A percentile compares a stretch with the other conserved stretches of the same genome.
Conservation (phyloP, 2,797 vertebrate genomes). For the Chelon labrosus region DNA sequence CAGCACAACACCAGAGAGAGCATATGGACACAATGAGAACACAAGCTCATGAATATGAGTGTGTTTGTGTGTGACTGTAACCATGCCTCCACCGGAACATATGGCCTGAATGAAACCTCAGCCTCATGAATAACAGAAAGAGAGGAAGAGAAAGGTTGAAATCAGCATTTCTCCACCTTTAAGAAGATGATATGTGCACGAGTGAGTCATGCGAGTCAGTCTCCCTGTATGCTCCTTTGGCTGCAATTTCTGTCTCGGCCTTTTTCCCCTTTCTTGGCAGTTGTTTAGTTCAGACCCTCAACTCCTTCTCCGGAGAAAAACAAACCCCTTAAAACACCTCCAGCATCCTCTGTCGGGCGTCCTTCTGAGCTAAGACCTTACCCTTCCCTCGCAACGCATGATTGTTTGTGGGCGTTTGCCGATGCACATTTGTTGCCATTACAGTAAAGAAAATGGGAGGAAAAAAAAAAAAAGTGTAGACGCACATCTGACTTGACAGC, state of each 20-base stretch:
- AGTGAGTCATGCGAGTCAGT: slow-evolving; percentile 19
- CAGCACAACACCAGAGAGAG: slow-evolving; percentile 86
- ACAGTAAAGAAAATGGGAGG: slow-evolving; percentile 33
- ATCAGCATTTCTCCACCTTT: neutral
- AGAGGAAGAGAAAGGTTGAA: slow-evolving; percentile 32
- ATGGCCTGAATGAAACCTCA: slow-evolving; percentile 77
- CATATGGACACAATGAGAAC: slow-evolving; percentile 92
- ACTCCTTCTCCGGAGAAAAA: slow-evolving; percentile 50
- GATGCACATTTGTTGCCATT: slow-evolving; percentile 16
- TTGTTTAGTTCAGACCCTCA: slow-evolving; percentile 55
- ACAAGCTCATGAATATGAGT: slow-evolving; percentile 86
- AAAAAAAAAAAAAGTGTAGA: slow-evolving; percentile 28
- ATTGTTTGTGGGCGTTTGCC: slow-evolving; percentile 36
- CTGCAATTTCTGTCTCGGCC: slow-evolving; percentile 35
- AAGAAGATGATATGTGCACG: neutral
- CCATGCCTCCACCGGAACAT: slow-evolving; percentile 73
- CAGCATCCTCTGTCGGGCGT: slow-evolving; percentile 41
- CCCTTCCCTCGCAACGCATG: slow-evolving; percentile 25
- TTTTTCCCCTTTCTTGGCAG: slow-evolving; percentile 18
- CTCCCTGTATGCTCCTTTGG: slow-evolving; percentile 3
- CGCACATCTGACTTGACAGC: slow-evolving; percentile 66
- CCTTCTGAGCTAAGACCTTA: slow-evolving; percentile 25
- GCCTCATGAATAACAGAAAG: slow-evolving; percentile 72
- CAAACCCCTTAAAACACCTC: slow-evolving; percentile 47
- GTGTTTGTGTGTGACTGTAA: slow-evolving; percentile 71